These are phyloP conservation scores for Nerophis ophidion DNA, from an alignment of 2,113 vertebrate genomes.

Conservation along the genomic window DNA sequence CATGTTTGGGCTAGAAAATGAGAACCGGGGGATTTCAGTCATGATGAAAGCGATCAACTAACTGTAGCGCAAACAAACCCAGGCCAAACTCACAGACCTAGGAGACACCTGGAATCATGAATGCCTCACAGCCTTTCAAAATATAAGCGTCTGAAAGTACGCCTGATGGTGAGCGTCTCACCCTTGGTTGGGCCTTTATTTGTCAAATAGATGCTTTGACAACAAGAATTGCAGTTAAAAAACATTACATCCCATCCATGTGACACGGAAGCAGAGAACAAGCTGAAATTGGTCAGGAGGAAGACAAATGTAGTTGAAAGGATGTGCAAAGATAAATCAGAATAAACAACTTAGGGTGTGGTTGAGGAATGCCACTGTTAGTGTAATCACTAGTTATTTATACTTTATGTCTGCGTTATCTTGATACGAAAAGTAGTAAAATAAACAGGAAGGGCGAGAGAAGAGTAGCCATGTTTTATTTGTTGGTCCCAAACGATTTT, in stretches of 20 bases:
- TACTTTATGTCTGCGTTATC: conserved; percentile 13
- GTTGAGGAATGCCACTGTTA: conserved; percentile 10
- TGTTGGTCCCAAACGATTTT: neutral
- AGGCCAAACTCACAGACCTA: conserved; percentile 31
- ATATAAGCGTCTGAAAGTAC: conserved; percentile 41
- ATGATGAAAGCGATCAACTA: conserved; percentile 52
- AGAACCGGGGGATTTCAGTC: conserved; percentile 49
- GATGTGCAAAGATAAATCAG: conserved; percentile 6
- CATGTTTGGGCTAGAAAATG: conserved; percentile 35
- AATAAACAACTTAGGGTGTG: conserved; percentile 11
- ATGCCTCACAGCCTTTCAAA: conserved; percentile 60
- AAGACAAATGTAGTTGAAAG: no score
- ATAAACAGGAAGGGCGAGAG: conserved; percentile 26
- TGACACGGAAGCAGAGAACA: no score
- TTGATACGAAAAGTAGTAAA: conserved; percentile 31
- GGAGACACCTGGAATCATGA: conserved; percentile 50
- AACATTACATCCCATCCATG: no score
- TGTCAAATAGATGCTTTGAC: no score
- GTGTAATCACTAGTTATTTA: conserved; percentile 23
- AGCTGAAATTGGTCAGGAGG: no score
- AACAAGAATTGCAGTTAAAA: no score
- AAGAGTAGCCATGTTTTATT: no score
- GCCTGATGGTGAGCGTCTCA: conserved; percentile 45
- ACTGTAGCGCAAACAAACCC: conserved; percentile 50
- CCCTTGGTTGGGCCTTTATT: no score